Evolutionary conservation across 2,888 invertebrate species (phyloP).

Genomic region (Drosophila mettleri): DNA sequence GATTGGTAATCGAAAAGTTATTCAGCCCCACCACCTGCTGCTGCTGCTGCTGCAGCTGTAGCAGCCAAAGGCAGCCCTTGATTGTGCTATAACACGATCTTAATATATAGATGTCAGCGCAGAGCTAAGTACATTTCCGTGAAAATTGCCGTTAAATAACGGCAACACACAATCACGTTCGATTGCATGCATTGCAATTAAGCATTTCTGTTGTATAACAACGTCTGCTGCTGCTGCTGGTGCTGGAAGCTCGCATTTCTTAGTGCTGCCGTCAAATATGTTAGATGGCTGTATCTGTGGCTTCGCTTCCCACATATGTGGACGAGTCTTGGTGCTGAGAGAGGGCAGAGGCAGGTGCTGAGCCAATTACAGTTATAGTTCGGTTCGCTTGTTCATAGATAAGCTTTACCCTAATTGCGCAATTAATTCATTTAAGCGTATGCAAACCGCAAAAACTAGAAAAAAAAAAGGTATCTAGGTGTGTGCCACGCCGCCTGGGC

Average conservation of each 20-base stretch:
- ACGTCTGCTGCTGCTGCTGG: neutral
- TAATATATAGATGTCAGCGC: neutral
- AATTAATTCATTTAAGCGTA: slow-evolving; percentile 60
- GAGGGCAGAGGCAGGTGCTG: slow-evolving; percentile 7
- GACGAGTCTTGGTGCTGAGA: neutral
- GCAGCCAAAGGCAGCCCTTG: too few species aligned
- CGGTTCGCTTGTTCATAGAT: slow-evolving; percentile 30
- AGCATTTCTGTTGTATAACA: neutral
- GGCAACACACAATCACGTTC: neutral
- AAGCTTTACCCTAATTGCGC: slow-evolving; percentile 55
- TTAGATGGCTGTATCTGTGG: neutral
- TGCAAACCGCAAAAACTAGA: slow-evolving; percentile 20
- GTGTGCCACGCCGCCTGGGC: slow-evolving; percentile 32
- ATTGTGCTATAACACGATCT: neutral
- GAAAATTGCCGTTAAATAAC: neutral
- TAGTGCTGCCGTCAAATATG: neutral
- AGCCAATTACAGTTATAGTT: slow-evolving; percentile 47
- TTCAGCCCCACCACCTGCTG: neutral
- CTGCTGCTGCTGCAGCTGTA: neutral
- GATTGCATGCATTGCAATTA: neutral
- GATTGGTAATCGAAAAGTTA: neutral
- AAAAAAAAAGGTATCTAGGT: slow-evolving; percentile 1
- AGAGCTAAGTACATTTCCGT: neutral
- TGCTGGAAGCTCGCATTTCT: neutral
- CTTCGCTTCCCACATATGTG: too few species aligned